phyloP scores from a whole-genome alignment of 2,797 vertebrate genomes.

The Fistularia commersonii region DNA sequence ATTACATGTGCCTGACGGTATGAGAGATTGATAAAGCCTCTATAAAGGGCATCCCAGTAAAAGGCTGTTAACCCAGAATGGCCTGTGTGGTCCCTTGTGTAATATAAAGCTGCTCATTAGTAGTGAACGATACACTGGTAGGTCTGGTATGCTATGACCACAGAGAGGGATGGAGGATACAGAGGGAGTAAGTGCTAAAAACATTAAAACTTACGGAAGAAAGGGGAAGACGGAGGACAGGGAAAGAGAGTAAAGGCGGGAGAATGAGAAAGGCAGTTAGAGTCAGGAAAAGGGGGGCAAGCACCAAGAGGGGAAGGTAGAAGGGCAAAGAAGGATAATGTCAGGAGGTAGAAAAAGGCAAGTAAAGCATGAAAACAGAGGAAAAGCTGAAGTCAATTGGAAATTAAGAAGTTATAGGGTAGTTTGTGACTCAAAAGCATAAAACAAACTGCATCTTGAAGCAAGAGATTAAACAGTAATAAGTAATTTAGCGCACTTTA shows the following conservation, averaged over 20 bases:
- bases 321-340: too few species aligned
- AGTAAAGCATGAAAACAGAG: too few species aligned
- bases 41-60: slow-evolving; percentile 72
- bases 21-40: slow-evolving; percentile 74
- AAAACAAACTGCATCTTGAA: too few species aligned
- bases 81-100: slow-evolving; percentile 66
- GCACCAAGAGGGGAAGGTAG: slow-evolving; percentile 5
- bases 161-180: slow-evolving; percentile 39
- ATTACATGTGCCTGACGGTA: slow-evolving; percentile 52
- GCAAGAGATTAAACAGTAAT: too few species aligned
- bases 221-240: slow-evolving; percentile 11
- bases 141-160: slow-evolving; percentile 51
- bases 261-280: slow-evolving; percentile 2
- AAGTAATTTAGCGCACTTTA: too few species aligned
- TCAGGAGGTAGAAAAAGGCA: too few species aligned
- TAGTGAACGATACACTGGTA: slow-evolving; percentile 74
- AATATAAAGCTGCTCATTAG: slow-evolving; percentile 76
- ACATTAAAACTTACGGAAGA: slow-evolving; percentile 31
- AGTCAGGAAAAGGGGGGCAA: slow-evolving; percentile 7
- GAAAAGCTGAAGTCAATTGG: too few species aligned
- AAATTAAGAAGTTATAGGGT: not conserved
- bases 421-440: not conserved
- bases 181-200: slow-evolving; percentile 39
- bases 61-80: slow-evolving; percentile 75
- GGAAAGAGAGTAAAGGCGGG: slow-evolving; percentile 17